Conservation (phyloP, 2,888 invertebrate species). For the Hydraecia micacea region DNA sequence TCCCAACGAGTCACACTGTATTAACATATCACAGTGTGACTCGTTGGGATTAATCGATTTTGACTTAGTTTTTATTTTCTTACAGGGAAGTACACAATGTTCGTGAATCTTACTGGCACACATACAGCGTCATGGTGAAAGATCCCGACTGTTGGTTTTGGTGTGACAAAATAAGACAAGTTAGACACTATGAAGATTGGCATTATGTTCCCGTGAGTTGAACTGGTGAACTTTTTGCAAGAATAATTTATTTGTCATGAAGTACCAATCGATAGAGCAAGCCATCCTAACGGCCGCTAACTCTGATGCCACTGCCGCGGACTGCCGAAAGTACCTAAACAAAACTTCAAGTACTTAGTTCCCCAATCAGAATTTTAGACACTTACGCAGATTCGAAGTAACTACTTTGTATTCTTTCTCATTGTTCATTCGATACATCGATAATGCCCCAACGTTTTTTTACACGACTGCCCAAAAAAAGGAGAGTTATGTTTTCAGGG, state of each 20-base stretch:
- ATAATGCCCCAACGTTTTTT: no score
- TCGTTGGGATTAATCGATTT: no score
- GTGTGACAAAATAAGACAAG: not conserved
- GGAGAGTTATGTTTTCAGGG: no score
- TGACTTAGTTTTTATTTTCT: not conserved
- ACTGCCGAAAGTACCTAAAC: not conserved
- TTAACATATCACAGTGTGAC: no score
- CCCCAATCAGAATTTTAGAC: no score
- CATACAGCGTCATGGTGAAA: not conserved
- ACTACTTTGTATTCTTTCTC: not conserved
- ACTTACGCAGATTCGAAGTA: not conserved
- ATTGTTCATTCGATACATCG: not conserved
- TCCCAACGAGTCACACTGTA: no score
- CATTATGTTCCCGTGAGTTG: not conserved
- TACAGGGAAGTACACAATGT: not conserved
- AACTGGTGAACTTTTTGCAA: not conserved
- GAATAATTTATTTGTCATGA: not conserved
- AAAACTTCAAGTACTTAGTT: not conserved
- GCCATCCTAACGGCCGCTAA: no score
- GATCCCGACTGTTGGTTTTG: not conserved
- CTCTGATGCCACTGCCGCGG: not conserved
- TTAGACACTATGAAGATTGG: fast-evolving
- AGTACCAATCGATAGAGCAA: not conserved
- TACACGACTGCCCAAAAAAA: no score
- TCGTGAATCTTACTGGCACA: not conserved